Evolutionary conservation across 2,113 vertebrate genomes (phyloP).

Genomic region (Caracal caracal): DNA sequence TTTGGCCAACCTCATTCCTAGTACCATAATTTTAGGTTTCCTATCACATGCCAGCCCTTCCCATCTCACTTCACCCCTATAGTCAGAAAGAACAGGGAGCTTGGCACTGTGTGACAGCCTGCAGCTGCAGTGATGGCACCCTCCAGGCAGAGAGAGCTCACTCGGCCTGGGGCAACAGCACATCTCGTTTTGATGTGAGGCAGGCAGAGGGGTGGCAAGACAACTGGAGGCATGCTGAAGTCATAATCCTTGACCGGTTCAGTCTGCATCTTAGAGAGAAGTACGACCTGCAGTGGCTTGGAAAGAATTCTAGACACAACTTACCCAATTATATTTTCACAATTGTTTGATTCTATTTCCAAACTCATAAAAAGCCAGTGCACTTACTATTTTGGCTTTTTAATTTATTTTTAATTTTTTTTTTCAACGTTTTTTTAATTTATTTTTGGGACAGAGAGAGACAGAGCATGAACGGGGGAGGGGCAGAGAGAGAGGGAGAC

Average conservation of each 20-base stretch:
- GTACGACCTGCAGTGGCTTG: background rate
- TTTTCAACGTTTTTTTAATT: no score
- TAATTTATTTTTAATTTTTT: no score
- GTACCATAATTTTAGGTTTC: background rate
- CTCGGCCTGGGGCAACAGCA: background rate
- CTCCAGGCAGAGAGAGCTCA: fast-evolving
- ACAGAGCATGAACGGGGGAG: no score
- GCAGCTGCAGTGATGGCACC: no score
- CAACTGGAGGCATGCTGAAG: background rate
- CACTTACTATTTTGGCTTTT: constrained; percentile 17
- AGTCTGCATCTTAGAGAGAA: background rate
- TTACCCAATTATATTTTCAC: background rate
- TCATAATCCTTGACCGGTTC: background rate
- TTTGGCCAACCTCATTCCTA: background rate
- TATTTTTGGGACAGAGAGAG: no score
- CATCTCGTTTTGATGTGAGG: background rate
- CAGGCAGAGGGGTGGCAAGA: background rate
- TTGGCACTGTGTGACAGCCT: background rate
- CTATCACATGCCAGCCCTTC: background rate
- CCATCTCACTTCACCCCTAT: background rate
- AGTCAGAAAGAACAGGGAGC: background rate
- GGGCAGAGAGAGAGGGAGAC: no score
- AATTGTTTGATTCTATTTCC: background rate
- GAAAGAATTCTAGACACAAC: background rate
- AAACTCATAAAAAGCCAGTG: background rate